Percentiles rank a stretch among this genome's conserved stretches.
These are phyloP conservation scores for Teleiodes luculella DNA, from an alignment of 2,888 invertebrate genomes.

Conservation along the genomic window DNA sequence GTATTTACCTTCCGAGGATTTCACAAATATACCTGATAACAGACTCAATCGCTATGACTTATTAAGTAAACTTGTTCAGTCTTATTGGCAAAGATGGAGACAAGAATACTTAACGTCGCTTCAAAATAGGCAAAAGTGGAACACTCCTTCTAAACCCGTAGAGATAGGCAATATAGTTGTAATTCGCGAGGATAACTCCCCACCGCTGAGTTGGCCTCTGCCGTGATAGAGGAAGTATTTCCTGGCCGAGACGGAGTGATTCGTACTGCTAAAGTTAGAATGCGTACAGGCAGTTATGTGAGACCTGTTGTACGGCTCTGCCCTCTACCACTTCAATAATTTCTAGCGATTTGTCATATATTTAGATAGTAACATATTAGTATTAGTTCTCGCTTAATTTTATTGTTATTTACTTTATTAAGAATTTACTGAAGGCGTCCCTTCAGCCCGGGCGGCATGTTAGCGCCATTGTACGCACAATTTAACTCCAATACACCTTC, in stretches of 20 bases:
- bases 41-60: neutral
- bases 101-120: constrained; percentile 8
- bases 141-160: neutral
- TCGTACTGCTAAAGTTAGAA: constrained; percentile 3
- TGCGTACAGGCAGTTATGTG: neutral
- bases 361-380: too few relatives aligned
- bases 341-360: neutral
- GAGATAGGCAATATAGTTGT: neutral
- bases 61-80: constrained; percentile 18
- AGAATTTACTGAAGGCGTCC: too few relatives aligned
- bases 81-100: constrained; percentile 12
- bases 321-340: neutral
- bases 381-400: too few relatives aligned
- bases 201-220: constrained; percentile 11
- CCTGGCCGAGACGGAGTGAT: constrained; percentile 8
- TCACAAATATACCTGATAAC: neutral
- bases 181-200: neutral
- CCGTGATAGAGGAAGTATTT: neutral
- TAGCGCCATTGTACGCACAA: too few relatives aligned
- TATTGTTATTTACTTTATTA: too few relatives aligned
- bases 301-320: neutral
- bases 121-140: constrained; percentile 10
- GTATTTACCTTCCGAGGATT: neutral
- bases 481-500: too few relatives aligned
- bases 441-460: too few relatives aligned